A percentile compares a stretch with the other conserved stretches of the same genome.
phyloP scores from a whole-genome alignment of 2,113 vertebrate species.

The Tyto alba region DNA sequence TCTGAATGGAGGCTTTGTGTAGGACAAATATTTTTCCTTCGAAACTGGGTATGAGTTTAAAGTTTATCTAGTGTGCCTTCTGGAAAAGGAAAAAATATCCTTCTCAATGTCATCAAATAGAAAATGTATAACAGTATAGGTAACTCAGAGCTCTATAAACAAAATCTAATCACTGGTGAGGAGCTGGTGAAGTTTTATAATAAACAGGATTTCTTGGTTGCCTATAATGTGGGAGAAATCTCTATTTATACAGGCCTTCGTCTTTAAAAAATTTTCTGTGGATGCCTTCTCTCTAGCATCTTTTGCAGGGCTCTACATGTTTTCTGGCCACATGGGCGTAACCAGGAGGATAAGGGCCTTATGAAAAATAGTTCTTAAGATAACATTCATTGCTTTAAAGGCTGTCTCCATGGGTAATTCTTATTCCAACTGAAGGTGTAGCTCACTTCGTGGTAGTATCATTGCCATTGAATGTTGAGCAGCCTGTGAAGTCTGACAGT shows the following conservation, averaged over 20 bases:
- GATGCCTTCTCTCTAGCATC: neutral
- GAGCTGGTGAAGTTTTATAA: neutral
- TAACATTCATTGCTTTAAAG: neutral
- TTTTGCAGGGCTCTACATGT: neutral
- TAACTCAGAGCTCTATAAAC: neutral
- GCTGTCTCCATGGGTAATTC: neutral
- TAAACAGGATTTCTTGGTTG: neutral
- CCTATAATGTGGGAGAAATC: neutral
- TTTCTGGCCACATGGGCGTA: neutral
- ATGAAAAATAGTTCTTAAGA: neutral
- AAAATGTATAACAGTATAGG: neutral
- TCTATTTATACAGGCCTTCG: neutral
- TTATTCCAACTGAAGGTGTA: neutral
- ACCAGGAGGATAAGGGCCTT: neutral
- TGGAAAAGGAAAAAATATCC: neutral
- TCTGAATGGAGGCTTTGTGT: slow-evolving; percentile 53
- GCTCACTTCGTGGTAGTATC: neutral
- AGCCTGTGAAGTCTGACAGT: neutral
- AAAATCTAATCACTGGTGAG: neutral
- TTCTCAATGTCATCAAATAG: neutral
- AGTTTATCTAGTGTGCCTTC: slow-evolving; percentile 23
- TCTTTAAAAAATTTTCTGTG: neutral
- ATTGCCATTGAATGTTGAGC: neutral
- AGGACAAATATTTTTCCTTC: slow-evolving; percentile 51
- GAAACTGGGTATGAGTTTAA: neutral